Evolutionary conservation across 2,113 vertebrate species (phyloP).

Genomic region (Laticauda colubrina): DNA sequence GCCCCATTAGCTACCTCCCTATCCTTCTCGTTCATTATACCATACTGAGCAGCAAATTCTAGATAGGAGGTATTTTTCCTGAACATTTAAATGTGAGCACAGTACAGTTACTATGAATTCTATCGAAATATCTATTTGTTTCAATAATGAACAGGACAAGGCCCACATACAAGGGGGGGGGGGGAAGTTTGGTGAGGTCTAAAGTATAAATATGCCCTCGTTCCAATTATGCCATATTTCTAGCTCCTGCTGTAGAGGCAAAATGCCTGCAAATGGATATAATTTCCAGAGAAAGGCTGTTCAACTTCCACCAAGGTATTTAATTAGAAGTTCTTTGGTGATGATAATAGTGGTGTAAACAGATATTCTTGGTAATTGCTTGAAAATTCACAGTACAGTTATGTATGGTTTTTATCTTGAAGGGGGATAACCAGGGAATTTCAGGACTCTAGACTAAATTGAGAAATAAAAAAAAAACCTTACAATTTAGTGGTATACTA

Average conservation of each 20-base stretch:
- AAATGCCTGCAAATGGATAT: background rate
- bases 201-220: background rate
- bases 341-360: background rate
- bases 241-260: background rate
- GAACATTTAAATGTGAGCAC: background rate
- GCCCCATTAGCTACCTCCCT: background rate
- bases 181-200: background rate
- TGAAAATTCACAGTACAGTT: background rate
- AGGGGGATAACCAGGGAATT: background rate
- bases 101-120: background rate
- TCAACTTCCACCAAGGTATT: background rate
- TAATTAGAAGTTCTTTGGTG: background rate
- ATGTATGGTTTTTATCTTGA: background rate
- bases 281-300: background rate
- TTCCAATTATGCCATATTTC: background rate
- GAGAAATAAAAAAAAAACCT: background rate
- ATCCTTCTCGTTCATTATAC: background rate
- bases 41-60: background rate
- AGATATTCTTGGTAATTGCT: background rate
- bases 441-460: background rate
- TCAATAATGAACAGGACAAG: background rate
- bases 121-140: background rate
- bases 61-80: background rate
- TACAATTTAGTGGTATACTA: background rate
- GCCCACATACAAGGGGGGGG: background rate